Conservation (phyloP, 2,888 invertebrate species). For the Conomelus anceps region DNA sequence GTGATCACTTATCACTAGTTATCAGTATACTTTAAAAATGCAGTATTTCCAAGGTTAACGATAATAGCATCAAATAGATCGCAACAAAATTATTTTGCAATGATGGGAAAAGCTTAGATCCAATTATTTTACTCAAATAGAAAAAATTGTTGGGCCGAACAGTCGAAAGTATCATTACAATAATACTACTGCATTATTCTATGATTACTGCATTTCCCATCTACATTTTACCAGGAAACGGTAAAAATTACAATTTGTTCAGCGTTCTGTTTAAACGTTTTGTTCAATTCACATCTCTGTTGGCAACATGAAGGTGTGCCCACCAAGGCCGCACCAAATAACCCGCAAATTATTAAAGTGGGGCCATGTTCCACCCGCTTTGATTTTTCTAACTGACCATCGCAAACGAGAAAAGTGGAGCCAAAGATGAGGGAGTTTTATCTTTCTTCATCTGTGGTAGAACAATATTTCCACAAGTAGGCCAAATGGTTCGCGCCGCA, state of each 20-base stretch:
- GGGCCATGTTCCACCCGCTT: too few relatives aligned
- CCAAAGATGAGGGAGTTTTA: too few relatives aligned
- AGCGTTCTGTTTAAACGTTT: background rate
- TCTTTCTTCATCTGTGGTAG: too few relatives aligned
- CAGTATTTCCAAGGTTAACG: background rate
- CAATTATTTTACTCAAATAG: background rate
- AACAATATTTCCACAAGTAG: too few relatives aligned
- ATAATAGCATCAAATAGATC: too few relatives aligned
- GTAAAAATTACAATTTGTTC: background rate
- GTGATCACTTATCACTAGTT: background rate
- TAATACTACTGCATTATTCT: background rate
- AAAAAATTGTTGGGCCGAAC: background rate
- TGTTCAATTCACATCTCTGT: background rate
- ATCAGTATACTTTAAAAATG: background rate
- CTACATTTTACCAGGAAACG: background rate
- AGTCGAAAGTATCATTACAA: background rate
- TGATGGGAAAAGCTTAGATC: background rate
- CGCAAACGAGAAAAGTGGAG: too few relatives aligned
- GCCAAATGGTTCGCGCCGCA: too few relatives aligned
- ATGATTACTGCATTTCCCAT: background rate
- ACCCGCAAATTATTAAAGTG: too few relatives aligned
- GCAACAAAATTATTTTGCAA: background rate
- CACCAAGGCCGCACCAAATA: too few relatives aligned
- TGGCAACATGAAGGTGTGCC: background rate
- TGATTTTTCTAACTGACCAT: too few relatives aligned